Base-by-base conservation (phyloP, 1,140 invertebrate species). In the Zaprionus ghesquierei region DNA sequence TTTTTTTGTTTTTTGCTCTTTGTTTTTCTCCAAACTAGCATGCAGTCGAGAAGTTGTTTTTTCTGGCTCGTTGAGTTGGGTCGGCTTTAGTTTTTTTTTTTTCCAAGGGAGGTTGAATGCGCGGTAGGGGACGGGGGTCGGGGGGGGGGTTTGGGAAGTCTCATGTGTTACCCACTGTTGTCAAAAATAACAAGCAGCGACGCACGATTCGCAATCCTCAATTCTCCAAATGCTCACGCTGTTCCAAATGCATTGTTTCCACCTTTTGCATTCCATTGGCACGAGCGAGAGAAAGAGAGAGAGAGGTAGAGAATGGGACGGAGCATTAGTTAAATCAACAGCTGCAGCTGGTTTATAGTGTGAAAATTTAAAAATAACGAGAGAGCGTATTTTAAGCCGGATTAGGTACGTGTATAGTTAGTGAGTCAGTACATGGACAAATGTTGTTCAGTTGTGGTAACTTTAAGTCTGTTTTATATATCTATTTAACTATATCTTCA, bases 111-210 rank as follows among this genome's bases (percentile, higher is more conserved):
- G 31, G 31, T 6, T 10, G 53, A 15, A 22, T 53, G n/a, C 9
- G 29, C 6, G 27, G 27, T 29, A 29, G 13, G 18, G 8, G 29
- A 18, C 9, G 31, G n/a, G 22, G 23, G 35, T 9, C 13, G 31
- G 10, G 10, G 13, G 2, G 27, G 25, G 23, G 35, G 4, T 10
- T 1, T 12, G 2, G 5, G n/a, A 55, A 66, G 79, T 84, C 79
- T 78, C 77, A 66, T 78, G 75, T 79, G 77, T 58, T 58, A 56
- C 63, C 66, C 63, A 53, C 69, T 74, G 56, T 85, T 87, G 82
- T 87, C 82, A 86, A 81, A 82, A 89, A 87, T 76, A 87, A 79
- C 71, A 76, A 72, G 71, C 64, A 22, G 38, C 64, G 38, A 55
- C 56, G 38, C 56, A 60, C 66, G 53, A 61, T 51, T 35, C 71